A percentile compares a stretch with the other conserved stretches of the same genome.
Evolutionary conservation across 2,113 vertebrate genomes (phyloP).

Genomic region (Eublepharis macularius): DNA sequence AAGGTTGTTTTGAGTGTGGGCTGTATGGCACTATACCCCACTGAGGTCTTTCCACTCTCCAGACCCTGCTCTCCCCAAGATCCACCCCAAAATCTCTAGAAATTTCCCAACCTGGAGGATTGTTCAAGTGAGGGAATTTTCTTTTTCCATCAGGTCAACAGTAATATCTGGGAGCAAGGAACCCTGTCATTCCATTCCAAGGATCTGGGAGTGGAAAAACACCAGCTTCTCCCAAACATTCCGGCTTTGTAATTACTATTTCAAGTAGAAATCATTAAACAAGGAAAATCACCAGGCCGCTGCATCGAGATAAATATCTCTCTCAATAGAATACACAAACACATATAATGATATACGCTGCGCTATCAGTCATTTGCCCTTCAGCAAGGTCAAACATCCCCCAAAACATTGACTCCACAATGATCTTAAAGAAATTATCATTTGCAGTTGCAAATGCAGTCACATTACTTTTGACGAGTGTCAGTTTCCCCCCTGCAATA

Average conservation of each 20-base stretch:
- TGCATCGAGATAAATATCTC: slow-evolving; percentile 75
- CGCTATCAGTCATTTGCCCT: slow-evolving; percentile 58
- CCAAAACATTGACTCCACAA: slow-evolving; percentile 49
- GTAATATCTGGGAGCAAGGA: slow-evolving; percentile 45
- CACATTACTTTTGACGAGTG: slow-evolving; percentile 72
- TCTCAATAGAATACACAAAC: slow-evolving; percentile 56
- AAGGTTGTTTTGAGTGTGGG: too few species aligned
- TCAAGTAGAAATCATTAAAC: slow-evolving; percentile 74
- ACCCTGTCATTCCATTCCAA: slow-evolving; percentile 23
- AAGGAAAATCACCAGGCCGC: slow-evolving; percentile 40
- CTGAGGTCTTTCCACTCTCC: too few species aligned
- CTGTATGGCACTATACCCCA: too few species aligned
- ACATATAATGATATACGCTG: slow-evolving; percentile 42
- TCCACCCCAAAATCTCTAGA: too few species aligned
- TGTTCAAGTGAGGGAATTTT: too few species aligned
- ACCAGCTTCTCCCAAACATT: slow-evolving; percentile 47
- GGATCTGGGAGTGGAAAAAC: slow-evolving; percentile 68
- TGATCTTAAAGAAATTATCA: slow-evolving; percentile 72
- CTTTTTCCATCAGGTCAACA: slow-evolving; percentile 27
- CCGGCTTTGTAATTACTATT: slow-evolving; percentile 65
- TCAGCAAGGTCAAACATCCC: slow-evolving; percentile 57
- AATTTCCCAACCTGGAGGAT: too few species aligned
- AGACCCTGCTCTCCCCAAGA: too few species aligned
- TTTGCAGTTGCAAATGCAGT: slow-evolving; percentile 67
- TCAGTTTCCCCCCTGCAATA: slow-evolving; percentile 75